A percentile compares a stretch with the other conserved stretches of the same genome.
Evolutionary conservation across 2,797 vertebrate species (phyloP).

Genomic region (Dendrocincla fuliginosa): DNA sequence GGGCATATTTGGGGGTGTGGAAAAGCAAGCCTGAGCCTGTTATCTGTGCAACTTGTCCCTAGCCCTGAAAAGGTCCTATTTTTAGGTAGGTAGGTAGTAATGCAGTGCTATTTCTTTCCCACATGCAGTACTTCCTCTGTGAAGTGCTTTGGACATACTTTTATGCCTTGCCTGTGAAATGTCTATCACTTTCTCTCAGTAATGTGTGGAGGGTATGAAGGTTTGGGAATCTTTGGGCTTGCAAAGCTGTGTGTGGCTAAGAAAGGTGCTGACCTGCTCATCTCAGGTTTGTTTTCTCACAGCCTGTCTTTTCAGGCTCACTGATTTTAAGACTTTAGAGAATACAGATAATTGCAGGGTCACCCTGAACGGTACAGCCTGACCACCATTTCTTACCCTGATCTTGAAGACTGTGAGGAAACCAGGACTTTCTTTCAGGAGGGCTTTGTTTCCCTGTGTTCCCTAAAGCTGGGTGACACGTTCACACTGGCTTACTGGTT

Average conservation of each 20-base stretch:
- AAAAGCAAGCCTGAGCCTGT: slow-evolving; percentile 9
- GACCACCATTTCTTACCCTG: not conserved
- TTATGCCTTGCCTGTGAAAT: not conserved
- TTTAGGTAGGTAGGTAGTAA: not conserved
- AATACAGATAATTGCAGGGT: not conserved
- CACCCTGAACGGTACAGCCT: not conserved
- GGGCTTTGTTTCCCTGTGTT: not conserved
- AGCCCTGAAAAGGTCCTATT: slow-evolving; percentile 3
- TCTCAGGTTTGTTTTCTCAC: not conserved
- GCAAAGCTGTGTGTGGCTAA: not conserved
- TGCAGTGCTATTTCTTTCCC: not conserved
- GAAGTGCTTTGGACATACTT: not conserved
- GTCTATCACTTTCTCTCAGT: not conserved
- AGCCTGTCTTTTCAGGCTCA: not conserved
- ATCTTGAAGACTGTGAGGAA: not conserved
- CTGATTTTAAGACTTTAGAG: not conserved
- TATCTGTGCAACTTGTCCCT: slow-evolving; percentile 11
- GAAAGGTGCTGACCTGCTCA: not conserved
- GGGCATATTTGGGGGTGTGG: not conserved
- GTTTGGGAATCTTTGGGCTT: not conserved
- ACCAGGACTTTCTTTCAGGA: not conserved
- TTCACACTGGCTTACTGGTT: not conserved
- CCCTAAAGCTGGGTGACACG: not conserved
- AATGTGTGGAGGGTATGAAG: not conserved
- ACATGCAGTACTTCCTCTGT: not conserved